These are phyloP conservation scores for Meloidogyne chitwoodi DNA, from an alignment of 1,140 invertebrate genomes.

Conservation along the genomic window DNA sequence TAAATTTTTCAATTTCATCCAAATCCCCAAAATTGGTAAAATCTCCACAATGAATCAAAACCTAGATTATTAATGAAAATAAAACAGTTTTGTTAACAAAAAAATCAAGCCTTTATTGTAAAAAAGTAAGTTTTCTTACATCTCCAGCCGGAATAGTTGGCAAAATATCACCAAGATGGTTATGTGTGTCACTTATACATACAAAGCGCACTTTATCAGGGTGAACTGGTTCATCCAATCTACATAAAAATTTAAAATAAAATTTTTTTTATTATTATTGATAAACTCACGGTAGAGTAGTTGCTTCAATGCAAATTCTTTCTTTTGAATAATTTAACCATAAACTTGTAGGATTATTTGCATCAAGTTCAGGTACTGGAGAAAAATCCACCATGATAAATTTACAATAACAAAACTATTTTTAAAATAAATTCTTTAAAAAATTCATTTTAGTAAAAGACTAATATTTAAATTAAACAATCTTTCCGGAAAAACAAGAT, in stretches of 20 bases:
- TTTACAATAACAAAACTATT: too few relatives aligned
- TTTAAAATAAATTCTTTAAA: too few relatives aligned
- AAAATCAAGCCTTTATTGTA: not conserved
- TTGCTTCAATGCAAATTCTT: not conserved
- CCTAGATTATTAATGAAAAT: not conserved
- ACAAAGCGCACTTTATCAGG: conserved; percentile 40
- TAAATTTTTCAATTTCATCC: conserved; percentile 74
- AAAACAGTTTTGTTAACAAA: too few relatives aligned
- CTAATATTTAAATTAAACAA: too few relatives aligned
- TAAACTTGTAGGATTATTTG: not conserved
- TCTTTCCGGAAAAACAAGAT: too few relatives aligned
- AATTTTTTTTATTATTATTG: too few relatives aligned
- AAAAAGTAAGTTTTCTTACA: conserved; percentile 9
- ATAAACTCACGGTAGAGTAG: not conserved
- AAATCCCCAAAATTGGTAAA: conserved; percentile 75
- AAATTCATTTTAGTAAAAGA: too few relatives aligned
- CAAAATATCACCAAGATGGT: conserved; percentile 40
- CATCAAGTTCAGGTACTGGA: not conserved
- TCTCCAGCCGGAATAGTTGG: conserved; percentile 39
- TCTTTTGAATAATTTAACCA: conserved; percentile 17
- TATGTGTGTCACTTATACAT: conserved; percentile 50
- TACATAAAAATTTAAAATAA: conserved; percentile 13
- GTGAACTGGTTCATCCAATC: conserved; percentile 34
- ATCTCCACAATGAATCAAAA: conserved; percentile 82
- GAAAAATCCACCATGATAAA: not conserved